phyloP scores from a whole-genome alignment of 2,113 vertebrate species.

The Gallinago undulata region DNA sequence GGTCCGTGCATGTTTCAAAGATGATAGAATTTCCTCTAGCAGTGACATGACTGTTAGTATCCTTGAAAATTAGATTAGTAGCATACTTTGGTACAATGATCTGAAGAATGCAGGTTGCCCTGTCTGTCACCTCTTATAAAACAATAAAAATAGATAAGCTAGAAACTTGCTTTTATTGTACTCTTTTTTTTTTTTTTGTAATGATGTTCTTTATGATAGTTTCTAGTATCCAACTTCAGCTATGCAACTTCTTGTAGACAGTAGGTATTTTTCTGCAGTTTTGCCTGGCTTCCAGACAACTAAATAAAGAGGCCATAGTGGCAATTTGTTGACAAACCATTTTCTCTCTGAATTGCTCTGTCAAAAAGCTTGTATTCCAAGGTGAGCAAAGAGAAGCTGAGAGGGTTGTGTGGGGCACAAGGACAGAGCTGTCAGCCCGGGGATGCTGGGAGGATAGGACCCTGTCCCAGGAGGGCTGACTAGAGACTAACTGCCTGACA shows the following conservation, averaged over 20 bases:
- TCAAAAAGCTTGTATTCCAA: background rate
- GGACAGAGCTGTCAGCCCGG: background rate
- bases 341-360: background rate
- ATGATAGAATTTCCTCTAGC: background rate
- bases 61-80: background rate
- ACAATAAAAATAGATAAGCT: background rate
- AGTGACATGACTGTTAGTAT: background rate
- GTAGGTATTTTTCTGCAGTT: background rate
- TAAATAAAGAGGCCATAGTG: background rate
- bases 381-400: background rate
- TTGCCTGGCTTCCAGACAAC: background rate
- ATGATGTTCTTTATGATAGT: background rate
- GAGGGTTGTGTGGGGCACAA: background rate
- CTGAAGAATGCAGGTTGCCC: background rate
- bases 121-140: background rate
- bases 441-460: background rate
- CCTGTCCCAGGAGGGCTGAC: background rate
- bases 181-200: background rate
- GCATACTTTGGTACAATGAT: background rate
- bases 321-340: background rate
- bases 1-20: background rate
- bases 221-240: background rate
- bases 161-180: background rate
- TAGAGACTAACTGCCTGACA: background rate
- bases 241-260: background rate